Conservation (phyloP, 1,140 invertebrate species). For the Trachymyrmex septentrionalis region DNA sequence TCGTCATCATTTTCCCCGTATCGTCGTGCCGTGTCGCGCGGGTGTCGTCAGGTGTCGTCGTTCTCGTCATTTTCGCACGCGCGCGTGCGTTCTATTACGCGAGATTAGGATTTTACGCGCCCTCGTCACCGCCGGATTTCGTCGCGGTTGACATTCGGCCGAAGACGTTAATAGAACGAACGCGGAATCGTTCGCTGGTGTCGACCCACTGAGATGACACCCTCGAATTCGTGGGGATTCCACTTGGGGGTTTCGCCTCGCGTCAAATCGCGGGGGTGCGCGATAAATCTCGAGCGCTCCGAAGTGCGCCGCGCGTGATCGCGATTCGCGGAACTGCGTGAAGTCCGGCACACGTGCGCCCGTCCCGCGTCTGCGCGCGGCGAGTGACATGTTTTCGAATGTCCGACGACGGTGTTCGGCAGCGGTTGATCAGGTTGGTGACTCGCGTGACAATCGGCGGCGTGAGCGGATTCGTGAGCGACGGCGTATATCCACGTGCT, state of each 20-base stretch:
- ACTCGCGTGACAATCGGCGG: constrained; percentile 6
- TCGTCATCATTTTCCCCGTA: background rate
- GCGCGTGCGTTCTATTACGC: background rate
- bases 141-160: background rate
- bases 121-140: too few relatives aligned
- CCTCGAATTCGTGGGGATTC: background rate
- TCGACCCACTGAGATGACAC: background rate
- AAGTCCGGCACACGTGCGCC: background rate
- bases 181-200: too few relatives aligned
- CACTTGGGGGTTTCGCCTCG: background rate
- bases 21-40: background rate
- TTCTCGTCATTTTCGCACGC: too few relatives aligned
- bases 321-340: background rate
- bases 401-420: background rate
- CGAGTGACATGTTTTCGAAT: constrained; percentile 24
- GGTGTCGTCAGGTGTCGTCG: too few relatives aligned
- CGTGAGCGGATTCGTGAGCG: constrained; percentile 6
- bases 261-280: background rate
- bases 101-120: background rate
- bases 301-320: constrained; percentile 5
- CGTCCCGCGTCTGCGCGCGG: background rate
- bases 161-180: too few relatives aligned
- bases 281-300: background rate
- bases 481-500: constrained; percentile 58
- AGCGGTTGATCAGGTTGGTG: background rate